A percentile compares a stretch with the other conserved stretches of the same genome.
Conservation (phyloP, 1,140 invertebrate genomes). For the Drosophila murphyi region DNA sequence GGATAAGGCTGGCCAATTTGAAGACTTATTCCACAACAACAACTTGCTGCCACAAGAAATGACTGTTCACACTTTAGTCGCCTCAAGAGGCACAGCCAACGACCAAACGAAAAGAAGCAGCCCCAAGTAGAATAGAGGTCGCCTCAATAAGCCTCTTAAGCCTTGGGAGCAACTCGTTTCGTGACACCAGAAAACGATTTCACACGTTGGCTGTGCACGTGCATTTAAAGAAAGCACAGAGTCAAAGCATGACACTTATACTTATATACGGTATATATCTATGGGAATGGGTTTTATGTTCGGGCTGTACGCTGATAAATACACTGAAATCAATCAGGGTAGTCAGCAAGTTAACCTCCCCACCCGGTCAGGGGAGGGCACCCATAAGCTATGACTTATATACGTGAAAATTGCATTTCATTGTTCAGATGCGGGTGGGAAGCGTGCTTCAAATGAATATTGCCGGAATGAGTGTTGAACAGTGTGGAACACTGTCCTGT, state of each 20-base stretch:
- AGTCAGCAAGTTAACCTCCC: slow-evolving; percentile 47
- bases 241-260: slow-evolving; percentile 7
- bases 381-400: slow-evolving; percentile 60
- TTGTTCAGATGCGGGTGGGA: slow-evolving; percentile 29
- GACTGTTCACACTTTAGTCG: slow-evolving; percentile 21
- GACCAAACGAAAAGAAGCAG: neutral
- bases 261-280: neutral
- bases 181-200: slow-evolving; percentile 40
- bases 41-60: neutral
- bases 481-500: slow-evolving; percentile 23
- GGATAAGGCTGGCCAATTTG: slow-evolving; percentile 20
- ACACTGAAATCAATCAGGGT: slow-evolving; percentile 73
- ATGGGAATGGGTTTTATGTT: slow-evolving; percentile 5
- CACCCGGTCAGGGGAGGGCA: neutral
- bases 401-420: slow-evolving; percentile 79
- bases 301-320: slow-evolving; percentile 53
- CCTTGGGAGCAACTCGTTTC: slow-evolving; percentile 18
- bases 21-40: neutral
- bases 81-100: slow-evolving; percentile 15
- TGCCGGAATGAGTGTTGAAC: slow-evolving; percentile 8
- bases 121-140: slow-evolving; percentile 9
- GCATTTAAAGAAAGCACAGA: slow-evolving; percentile 12
- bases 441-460: neutral
- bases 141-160: slow-evolving; percentile 25
- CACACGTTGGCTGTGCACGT: slow-evolving; percentile 23